A percentile compares a stretch with the other conserved stretches of the same genome.
Evolutionary conservation across 1,140 invertebrate genomes (phyloP).

Genomic region (Archegozetes longisetosus): DNA sequence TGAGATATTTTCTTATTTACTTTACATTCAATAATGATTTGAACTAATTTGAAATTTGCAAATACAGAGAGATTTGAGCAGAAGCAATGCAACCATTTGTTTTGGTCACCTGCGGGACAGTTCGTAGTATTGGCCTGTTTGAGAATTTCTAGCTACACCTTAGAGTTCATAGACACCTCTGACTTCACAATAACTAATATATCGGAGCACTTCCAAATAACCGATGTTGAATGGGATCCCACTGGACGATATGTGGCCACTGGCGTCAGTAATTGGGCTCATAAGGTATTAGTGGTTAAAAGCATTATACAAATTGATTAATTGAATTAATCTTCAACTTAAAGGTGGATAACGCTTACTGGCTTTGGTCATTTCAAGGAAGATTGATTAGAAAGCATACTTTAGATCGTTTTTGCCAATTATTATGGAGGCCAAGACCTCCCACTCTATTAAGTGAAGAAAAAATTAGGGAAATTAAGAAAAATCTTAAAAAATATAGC

Average conservation of each 20-base stretch:
- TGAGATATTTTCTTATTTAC: slow-evolving; percentile 30
- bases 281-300: slow-evolving; percentile 43
- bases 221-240: slow-evolving; percentile 97
- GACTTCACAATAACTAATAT: slow-evolving; percentile 87
- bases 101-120: slow-evolving; percentile 91
- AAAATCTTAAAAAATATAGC: slow-evolving; percentile 95
- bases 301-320: slow-evolving; percentile 6
- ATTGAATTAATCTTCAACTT: slow-evolving; percentile 19
- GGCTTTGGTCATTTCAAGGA: slow-evolving; percentile 94
- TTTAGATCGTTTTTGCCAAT: slow-evolving; percentile 62
- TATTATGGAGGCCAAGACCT: slow-evolving; percentile 88
- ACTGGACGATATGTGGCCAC: slow-evolving; percentile 94
- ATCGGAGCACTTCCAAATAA: slow-evolving; percentile 81
- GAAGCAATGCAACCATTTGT: slow-evolving; percentile 77
- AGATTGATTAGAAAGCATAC: slow-evolving; percentile 23
- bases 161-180: slow-evolving; percentile 89
- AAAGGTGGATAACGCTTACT: slow-evolving; percentile 77
- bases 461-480: slow-evolving; percentile 66
- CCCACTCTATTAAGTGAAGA: slow-evolving; percentile 57
- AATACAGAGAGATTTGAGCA: slow-evolving; percentile 64
- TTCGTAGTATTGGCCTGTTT: slow-evolving; percentile 82
- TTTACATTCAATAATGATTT: neutral
- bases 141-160: slow-evolving; percentile 54
- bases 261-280: slow-evolving; percentile 84
- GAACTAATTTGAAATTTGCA: neutral